Evolutionary conservation across 2,888 invertebrate species (phyloP).

Genomic region (Cosmia trapezina): DNA sequence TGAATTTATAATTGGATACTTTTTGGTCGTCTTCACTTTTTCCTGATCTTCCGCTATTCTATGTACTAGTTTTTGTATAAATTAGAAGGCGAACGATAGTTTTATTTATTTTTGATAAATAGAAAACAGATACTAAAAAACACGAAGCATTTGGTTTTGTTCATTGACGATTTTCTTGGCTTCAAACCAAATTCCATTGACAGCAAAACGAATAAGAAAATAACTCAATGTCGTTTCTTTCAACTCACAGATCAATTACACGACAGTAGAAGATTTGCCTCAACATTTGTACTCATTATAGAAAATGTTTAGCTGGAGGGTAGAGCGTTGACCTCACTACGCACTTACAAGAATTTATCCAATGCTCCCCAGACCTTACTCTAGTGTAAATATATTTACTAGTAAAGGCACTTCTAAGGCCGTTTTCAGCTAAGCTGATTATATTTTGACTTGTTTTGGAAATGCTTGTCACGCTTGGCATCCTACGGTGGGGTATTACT

Average conservation of each 20-base stretch:
- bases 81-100: background rate
- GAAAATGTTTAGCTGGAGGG: conserved; percentile 40
- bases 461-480: conserved; percentile 1
- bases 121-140: background rate
- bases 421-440: conserved; percentile 19
- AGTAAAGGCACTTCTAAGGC: conserved; percentile 13
- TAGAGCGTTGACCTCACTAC: conserved; percentile 49
- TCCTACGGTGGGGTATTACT: background rate
- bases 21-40: background rate
- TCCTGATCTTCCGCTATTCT: background rate
- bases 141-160: background rate
- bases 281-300: conserved; percentile 37
- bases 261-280: conserved; percentile 18
- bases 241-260: conserved; percentile 20
- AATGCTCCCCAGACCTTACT: conserved; percentile 37
- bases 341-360: conserved; percentile 49
- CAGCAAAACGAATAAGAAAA: conserved; percentile 14
- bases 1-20: background rate
- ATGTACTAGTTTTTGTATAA: background rate
- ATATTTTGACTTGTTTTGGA: conserved; percentile 16
- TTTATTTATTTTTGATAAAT: background rate
- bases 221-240: conserved; percentile 1
- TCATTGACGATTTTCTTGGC: conserved; percentile 11
- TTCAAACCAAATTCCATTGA: conserved; percentile 19
- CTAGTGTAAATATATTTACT: conserved; percentile 47